Evolutionary conservation across 2,113 vertebrate species (phyloP), one percentile per base, ranked within the genome.

Genomic region (Podarcis raffonei): DNA sequence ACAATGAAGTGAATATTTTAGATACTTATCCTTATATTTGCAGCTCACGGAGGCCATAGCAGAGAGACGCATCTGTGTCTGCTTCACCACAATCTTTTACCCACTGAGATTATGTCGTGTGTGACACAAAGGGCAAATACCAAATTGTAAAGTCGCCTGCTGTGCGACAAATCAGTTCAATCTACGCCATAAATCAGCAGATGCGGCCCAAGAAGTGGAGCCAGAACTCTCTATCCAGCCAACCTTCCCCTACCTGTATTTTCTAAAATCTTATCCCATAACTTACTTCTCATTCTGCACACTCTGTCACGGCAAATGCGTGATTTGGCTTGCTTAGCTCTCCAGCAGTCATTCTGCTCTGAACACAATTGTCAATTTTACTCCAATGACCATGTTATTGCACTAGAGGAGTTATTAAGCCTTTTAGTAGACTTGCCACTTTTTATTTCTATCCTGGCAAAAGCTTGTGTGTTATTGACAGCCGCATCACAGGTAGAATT

Each of bases 391-490:
- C 32, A 22, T 13, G 7, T 87, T 77, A 83, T 86, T 87, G 85
- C 81, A 90, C 59, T 72, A 4, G 5, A 79, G n/a, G 11, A 20
- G 30, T 89, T 90, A 35, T 83, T 91, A 89, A 2, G 59, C 76
- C 59, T 91, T 85, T 89, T 65, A 15, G 25, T 68, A 62, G 25
- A n/a, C 12, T 74, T 81, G 66, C 78, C 48, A 25, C 62, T 87
- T 57, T 37, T 57, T 74, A 32, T 87, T 59, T 13, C 20, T 30
- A 62, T 5, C 8, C n/a, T 57, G 22, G 32, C 42, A n/a, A 75
- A 59, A 59, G 48, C 35, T 75, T 42, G 13, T 59, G 23, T 75
- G 11, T 20, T 9, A 37, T 32, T 83, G 57, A 20, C 35, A 84
- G 42, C 68, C 5, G 23, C 32, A 3, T 25, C 12, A 35, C n/a